These are phyloP conservation scores for Nothobranchius furzeri DNA, from an alignment of 2,113 vertebrate genomes.

Conservation along the genomic window DNA sequence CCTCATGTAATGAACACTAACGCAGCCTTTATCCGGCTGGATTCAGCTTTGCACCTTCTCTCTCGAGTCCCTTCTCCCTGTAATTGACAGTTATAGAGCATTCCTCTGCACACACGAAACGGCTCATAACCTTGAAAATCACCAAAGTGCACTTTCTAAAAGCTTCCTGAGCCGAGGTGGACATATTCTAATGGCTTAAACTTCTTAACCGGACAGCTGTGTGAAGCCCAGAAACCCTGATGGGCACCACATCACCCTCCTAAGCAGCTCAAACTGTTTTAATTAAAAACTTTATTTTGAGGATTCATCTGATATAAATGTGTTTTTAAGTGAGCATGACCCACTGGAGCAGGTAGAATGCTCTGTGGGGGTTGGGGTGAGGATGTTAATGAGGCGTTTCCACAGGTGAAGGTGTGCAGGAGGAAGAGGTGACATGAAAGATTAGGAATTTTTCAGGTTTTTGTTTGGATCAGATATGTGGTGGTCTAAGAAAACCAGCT, in stretches of 20 bases:
- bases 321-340: too few relatives aligned
- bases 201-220: slow-evolving; percentile 22
- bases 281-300: too few relatives aligned
- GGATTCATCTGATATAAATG: too few relatives aligned
- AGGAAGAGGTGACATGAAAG: too few relatives aligned
- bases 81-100: slow-evolving; percentile 47
- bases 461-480: too few relatives aligned
- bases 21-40: slow-evolving; percentile 19
- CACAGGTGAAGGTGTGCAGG: too few relatives aligned
- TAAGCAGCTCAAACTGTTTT: not conserved
- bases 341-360: too few relatives aligned
- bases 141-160: slow-evolving; percentile 10
- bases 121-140: slow-evolving; percentile 21
- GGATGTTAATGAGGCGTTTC: too few relatives aligned
- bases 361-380: too few relatives aligned
- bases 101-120: slow-evolving; percentile 11
- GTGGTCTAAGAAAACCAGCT: too few relatives aligned
- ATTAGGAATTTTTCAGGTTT: too few relatives aligned
- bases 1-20: slow-evolving; percentile 49
- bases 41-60: slow-evolving; percentile 11
- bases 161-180: slow-evolving; percentile 2
- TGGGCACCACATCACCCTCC: slow-evolving; percentile 13
- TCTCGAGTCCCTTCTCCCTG: not conserved
- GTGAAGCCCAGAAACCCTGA: not conserved
- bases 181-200: slow-evolving; percentile 8